Percentiles rank a stretch among this genome's conserved stretches.
phyloP scores from a whole-genome alignment of 2,888 invertebrate genomes.

The Poecilus cupreus region DNA sequence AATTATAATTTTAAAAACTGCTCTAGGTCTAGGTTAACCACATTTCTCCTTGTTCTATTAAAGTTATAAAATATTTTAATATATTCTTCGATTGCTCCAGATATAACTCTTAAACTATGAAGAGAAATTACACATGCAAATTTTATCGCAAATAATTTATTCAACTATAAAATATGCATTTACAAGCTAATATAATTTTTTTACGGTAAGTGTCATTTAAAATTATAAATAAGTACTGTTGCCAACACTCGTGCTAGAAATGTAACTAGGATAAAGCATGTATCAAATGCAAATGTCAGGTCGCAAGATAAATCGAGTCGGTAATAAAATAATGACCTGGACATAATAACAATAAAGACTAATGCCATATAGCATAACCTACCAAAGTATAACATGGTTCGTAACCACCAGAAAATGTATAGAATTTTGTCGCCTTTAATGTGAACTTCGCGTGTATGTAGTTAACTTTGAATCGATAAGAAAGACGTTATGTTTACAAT shows the following conservation, averaged over 20 bases:
- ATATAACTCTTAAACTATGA: background rate
- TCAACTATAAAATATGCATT: background rate
- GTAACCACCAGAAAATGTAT: background rate
- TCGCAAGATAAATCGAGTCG: background rate
- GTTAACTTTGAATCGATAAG: constrained; percentile 7
- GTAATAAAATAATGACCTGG: background rate
- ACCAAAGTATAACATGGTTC: background rate
- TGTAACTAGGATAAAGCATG: background rate
- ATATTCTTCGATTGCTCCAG: background rate
- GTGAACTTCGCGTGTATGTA: background rate
- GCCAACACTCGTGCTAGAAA: background rate
- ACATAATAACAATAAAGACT: background rate
- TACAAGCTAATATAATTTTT: too few relatives aligned
- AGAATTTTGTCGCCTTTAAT: constrained; percentile 25
- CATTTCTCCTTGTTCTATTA: constrained; percentile 2
- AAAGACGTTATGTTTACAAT: constrained; percentile 20
- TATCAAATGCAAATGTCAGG: background rate
- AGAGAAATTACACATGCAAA: constrained; percentile 14
- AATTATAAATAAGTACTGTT: background rate
- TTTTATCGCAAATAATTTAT: constrained; percentile 9
- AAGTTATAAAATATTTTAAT: background rate
- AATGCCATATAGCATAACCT: too few relatives aligned
- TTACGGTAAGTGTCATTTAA: constrained; percentile 18
- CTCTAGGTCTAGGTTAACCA: background rate
- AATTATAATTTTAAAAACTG: background rate